Base-by-base conservation (phyloP, 2,113 vertebrate genomes). In the Lamprotornis superbus region DNA sequence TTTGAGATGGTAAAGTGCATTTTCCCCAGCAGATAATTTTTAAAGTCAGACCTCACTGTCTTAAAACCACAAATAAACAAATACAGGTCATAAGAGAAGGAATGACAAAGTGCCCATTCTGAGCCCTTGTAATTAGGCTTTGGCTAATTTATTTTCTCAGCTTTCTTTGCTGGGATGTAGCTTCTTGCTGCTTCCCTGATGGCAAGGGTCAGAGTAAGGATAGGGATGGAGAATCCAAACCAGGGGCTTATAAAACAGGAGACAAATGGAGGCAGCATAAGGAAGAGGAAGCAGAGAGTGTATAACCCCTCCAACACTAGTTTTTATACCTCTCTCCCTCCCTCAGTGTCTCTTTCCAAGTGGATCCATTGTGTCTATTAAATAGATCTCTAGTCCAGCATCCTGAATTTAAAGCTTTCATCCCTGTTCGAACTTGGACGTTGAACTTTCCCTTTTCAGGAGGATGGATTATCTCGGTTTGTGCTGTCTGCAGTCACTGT, bases 81-180 rank as follows among this genome's bases (percentile, higher is more conserved):
- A 67, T 6, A 23, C 44, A 31, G 80, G 12, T 71, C 0, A 0
- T 30, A 87, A 57, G 56, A 44, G 86, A 69, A 78, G n/a, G 18
- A n/a, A 55, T 83, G 80, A 60, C 22, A 2, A 69, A 64, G 68
- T 9, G 1, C 83, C 30, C 0, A 0, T 61, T 64, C 63, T 0
- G 6, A 68, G 39, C 25, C 19, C 13, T 73, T 42, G 37, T 77
- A 73, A 83, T 89, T 73, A 80, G 60, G 19, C 31, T 78, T 90
- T 27, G 42, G 27, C 14, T 85, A 22, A 83, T 95, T 79, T 59
- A 60, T 55, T 78, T 78, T 68, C 89, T 92, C 82, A 33, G 42
- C 46, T 87, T 64, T 74, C 49, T 60, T 68, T 28, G 18, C 67
- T 56, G 40, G 85, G 74, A 50, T 91, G 56, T 17, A 56, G 31